Evolutionary conservation across 2,113 vertebrate species (phyloP).

Genomic region (Spea multiplicata): DNA sequence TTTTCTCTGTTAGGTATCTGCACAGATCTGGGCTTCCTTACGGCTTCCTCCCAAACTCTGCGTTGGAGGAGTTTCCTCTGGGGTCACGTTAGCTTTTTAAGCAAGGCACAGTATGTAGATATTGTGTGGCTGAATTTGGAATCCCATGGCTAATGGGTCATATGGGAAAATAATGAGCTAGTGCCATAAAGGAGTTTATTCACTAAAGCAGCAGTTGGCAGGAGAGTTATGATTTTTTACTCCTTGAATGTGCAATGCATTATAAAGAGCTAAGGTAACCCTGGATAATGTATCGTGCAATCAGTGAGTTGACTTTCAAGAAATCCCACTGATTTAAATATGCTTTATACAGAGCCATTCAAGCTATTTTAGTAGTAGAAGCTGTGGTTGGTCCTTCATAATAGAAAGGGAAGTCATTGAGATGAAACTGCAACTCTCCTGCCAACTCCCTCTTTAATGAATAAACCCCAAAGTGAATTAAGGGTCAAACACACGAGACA

Average conservation of each 20-base stretch:
- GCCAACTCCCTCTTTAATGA: too few relatives aligned
- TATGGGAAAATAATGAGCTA: not conserved
- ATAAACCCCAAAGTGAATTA: not conserved
- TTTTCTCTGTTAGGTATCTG: conserved; percentile 12
- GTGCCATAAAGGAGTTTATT: not conserved
- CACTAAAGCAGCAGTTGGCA: not conserved
- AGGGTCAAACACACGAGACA: not conserved
- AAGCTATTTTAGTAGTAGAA: too few relatives aligned
- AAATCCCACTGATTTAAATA: too few relatives aligned
- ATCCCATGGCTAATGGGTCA: not conserved
- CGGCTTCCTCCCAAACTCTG: conserved; percentile 22
- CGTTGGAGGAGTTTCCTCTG: not conserved
- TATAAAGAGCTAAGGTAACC: too few relatives aligned
- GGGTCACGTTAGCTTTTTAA: not conserved
- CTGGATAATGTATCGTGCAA: too few relatives aligned
- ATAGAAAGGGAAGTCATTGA: too few relatives aligned
- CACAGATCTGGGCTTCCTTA: conserved; percentile 19
- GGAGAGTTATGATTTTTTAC: too few relatives aligned
- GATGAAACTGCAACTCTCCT: too few relatives aligned
- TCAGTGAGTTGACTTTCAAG: too few relatives aligned
- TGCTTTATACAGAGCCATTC: too few relatives aligned
- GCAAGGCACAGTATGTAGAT: not conserved
- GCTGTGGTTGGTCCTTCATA: too few relatives aligned
- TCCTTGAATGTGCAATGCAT: too few relatives aligned
- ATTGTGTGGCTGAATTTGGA: not conserved